These are phyloP conservation scores for Muscidifurax raptorellus DNA, from an alignment of 1,140 invertebrate genomes.

Conservation along the genomic window DNA sequence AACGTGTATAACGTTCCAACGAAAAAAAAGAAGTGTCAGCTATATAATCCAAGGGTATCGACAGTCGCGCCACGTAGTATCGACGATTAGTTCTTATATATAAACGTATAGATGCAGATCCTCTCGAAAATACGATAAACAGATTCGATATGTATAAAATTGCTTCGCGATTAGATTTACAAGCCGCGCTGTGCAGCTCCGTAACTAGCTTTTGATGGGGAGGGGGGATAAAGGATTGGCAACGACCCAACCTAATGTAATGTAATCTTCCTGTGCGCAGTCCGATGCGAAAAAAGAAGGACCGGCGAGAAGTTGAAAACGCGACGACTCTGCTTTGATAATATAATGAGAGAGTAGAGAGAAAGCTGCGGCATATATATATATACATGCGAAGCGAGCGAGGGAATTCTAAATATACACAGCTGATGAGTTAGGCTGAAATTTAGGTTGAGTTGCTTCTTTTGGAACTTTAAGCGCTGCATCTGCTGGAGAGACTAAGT, in stretches of 20 bases:
- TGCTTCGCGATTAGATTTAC: neutral
- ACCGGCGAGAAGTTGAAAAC: neutral
- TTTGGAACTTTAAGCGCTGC: neutral
- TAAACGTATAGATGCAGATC: neutral
- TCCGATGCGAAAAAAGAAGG: neutral
- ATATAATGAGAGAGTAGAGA: neutral
- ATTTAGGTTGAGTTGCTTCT: conserved; percentile 2
- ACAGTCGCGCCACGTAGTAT: neutral
- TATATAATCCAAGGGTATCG: neutral
- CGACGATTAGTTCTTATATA: neutral
- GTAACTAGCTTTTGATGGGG: neutral
- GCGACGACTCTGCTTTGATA: conserved; percentile 12
- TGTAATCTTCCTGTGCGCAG: neutral
- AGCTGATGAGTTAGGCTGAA: conserved; percentile 33
- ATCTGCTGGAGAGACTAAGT: neutral
- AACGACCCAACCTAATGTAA: neutral
- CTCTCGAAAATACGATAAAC: neutral
- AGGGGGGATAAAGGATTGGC: neutral
- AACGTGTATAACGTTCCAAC: neutral
- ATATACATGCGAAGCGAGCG: neutral
- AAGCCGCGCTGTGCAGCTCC: neutral
- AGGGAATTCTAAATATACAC: conserved; percentile 10
- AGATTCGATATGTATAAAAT: too few species aligned
- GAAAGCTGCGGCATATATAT: neutral
- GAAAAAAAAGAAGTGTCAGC: neutral